Percentiles rank a stretch among this genome's conserved stretches.
Evolutionary conservation across 53 echinoderm and acorn worm species (phyloP).

Genomic region (Crossaster papposus): DNA sequence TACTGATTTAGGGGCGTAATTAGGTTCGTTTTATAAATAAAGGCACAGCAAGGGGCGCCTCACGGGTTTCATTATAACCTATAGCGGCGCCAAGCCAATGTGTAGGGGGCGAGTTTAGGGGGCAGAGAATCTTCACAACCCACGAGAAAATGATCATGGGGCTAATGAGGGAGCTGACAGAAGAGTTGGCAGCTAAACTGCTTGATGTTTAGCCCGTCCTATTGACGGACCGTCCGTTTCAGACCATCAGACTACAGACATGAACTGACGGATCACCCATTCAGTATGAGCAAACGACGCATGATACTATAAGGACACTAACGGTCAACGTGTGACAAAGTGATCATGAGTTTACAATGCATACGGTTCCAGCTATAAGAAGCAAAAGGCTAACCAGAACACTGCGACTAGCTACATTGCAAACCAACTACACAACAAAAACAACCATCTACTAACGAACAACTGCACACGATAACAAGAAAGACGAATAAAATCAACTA

Average conservation of each 20-base stretch:
- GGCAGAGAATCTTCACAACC: not conserved
- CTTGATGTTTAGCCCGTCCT: not conserved
- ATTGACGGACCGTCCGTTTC: not conserved
- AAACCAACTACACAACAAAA: no score
- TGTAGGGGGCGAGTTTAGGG: not conserved
- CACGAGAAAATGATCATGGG: slow-evolving; percentile 24
- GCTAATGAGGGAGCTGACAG: not conserved
- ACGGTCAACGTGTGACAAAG: no score
- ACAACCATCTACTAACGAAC: not conserved
- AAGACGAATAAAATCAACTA: not conserved
- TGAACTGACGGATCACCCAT: not conserved
- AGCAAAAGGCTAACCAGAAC: no score
- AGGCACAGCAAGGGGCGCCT: not conserved
- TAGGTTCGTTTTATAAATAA: slow-evolving; percentile 15
- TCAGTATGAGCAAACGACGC: not conserved
- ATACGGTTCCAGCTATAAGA: no score
- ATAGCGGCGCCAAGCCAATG: slow-evolving; percentile 32
- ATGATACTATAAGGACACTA: not conserved
- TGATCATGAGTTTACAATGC: no score
- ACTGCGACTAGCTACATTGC: no score
- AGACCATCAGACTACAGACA: not conserved
- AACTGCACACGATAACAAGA: not conserved
- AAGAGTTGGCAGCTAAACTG: not conserved
- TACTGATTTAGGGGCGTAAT: not conserved
- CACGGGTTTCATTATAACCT: not conserved